These are phyloP conservation scores for Peromyscus aztecus DNA, from an alignment of 2,797 vertebrate species.

Conservation along the genomic window DNA sequence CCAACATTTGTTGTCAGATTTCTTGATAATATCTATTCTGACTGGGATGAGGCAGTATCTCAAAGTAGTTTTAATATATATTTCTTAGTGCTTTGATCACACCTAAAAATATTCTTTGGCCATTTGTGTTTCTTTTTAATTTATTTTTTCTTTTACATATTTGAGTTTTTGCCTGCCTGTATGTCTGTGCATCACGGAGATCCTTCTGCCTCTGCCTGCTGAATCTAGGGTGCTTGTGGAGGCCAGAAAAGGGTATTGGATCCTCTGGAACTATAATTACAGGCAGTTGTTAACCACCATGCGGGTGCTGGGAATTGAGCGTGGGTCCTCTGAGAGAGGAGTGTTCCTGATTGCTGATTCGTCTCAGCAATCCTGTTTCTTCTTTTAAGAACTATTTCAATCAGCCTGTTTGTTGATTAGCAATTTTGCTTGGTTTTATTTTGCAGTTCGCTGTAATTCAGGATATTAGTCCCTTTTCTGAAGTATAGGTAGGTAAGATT, in stretches of 20 bases:
- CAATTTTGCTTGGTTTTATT: neutral
- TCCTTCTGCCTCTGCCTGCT: neutral
- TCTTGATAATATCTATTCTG: neutral
- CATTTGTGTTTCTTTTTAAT: neutral
- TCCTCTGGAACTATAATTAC: neutral
- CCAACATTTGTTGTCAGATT: neutral
- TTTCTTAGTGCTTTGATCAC: neutral
- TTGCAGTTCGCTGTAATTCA: neutral
- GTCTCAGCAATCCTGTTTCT: neutral
- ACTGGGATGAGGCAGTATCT: neutral
- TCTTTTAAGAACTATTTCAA: neutral
- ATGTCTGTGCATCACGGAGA: neutral
- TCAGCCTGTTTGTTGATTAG: neutral
- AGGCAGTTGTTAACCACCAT: neutral
- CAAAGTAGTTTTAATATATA: neutral
- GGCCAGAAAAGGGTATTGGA: neutral
- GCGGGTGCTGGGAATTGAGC: neutral
- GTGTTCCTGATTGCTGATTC: neutral
- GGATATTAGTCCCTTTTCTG: neutral
- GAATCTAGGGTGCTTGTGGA: neutral
- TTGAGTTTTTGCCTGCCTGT: neutral
- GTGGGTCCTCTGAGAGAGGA: neutral
- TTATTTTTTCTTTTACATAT: neutral
- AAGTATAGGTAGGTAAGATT: neutral
- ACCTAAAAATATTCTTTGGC: neutral